These are phyloP conservation scores for Dipus sagitta DNA, from an alignment of 2,797 vertebrate species.

Conservation along the genomic window DNA sequence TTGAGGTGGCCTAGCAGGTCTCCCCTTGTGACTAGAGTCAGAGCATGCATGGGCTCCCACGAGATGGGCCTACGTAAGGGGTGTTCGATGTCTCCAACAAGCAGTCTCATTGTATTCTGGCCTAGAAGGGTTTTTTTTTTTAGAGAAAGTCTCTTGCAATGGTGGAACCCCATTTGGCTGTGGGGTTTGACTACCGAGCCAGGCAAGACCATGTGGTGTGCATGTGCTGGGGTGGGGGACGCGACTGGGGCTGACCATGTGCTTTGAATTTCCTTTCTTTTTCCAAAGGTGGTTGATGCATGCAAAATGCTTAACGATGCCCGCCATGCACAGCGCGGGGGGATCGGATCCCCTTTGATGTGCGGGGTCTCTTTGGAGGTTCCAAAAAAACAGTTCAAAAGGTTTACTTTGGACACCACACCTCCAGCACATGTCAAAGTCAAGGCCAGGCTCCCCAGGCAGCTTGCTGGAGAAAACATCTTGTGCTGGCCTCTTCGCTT, in stretches of 20 bases:
- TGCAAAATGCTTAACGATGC: constrained; percentile 76
- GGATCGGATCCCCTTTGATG: constrained; percentile 73
- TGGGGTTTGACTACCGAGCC: neutral
- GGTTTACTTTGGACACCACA: constrained; percentile 53
- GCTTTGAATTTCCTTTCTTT: constrained; percentile 81
- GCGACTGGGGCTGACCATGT: constrained; percentile 64
- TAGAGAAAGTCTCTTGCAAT: rapidly evolving
- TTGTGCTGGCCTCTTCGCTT: constrained; percentile 23
- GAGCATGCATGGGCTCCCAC: neutral
- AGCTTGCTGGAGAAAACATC: constrained; percentile 47
- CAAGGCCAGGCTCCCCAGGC: constrained; percentile 47
- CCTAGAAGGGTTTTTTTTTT: neutral
- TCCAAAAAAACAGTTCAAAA: constrained; percentile 82
- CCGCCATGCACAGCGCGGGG: constrained; percentile 13
- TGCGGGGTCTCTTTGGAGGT: constrained; percentile 65
- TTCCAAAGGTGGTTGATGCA: constrained; percentile 81
- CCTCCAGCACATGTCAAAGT: constrained; percentile 65
- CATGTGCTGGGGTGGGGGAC: constrained; percentile 69
- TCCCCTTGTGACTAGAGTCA: constrained; percentile 18
- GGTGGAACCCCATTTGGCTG: neutral
- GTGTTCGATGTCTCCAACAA: constrained; percentile 24
- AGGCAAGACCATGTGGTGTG: constrained; percentile 69
- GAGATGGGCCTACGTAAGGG: neutral
- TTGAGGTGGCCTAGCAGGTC: neutral
- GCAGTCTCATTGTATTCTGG: constrained; percentile 49